phyloP scores from a whole-genome alignment of 2,888 invertebrate genomes.

The Bimastos eiseni region DNA sequence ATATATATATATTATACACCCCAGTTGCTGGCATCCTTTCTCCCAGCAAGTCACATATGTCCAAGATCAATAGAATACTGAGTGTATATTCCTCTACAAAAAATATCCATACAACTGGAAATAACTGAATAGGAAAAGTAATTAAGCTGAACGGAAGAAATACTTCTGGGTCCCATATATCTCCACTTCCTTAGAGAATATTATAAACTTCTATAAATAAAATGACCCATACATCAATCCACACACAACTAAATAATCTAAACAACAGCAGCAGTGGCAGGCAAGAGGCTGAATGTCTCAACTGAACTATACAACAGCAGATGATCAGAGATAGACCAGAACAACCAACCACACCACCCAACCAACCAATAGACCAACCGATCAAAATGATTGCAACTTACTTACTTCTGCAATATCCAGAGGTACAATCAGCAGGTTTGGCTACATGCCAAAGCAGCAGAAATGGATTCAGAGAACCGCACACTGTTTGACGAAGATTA shows the following conservation, averaged over 20 bases:
- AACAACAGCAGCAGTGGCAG: not conserved
- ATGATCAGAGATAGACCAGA: not conserved
- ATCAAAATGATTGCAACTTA: not conserved
- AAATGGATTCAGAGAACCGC: not conserved
- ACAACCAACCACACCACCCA: not conserved
- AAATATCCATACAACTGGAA: too few relatives aligned
- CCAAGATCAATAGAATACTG: too few relatives aligned
- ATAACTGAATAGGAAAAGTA: too few relatives aligned
- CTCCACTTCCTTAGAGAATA: too few relatives aligned
- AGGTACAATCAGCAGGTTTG: not conserved
- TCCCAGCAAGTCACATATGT: too few relatives aligned
- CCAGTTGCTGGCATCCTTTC: too few relatives aligned
- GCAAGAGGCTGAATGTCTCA: not conserved
- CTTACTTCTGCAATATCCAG: conserved; percentile 4
- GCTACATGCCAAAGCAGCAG: conserved; percentile 13
- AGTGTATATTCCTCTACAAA: too few relatives aligned
- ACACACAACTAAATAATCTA: not conserved
- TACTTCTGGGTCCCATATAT: too few relatives aligned
- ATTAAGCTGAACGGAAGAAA: too few relatives aligned
- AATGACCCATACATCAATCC: too few relatives aligned
- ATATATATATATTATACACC: too few relatives aligned
- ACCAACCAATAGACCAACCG: not conserved
- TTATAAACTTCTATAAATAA: too few relatives aligned
- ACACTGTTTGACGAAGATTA: not conserved
- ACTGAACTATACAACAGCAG: not conserved